A percentile compares a stretch with the other conserved stretches of the same genome.
Evolutionary conservation across 2,888 invertebrate genomes (phyloP).

Genomic region (Lasioglossum pauxillum): DNA sequence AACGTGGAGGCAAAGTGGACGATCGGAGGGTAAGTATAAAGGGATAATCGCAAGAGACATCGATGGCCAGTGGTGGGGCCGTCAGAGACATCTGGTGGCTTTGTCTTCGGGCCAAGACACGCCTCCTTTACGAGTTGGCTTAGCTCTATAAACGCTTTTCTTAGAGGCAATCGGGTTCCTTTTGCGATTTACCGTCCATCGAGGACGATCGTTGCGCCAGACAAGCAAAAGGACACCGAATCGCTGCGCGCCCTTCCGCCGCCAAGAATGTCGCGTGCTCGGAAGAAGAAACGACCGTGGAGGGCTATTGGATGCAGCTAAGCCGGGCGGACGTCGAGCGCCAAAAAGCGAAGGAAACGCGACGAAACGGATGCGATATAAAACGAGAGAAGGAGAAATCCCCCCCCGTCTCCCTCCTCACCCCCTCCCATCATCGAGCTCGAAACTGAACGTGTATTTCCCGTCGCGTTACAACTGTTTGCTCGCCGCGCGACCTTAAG

Average conservation of each 20-base stretch:
- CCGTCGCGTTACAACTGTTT: conserved; percentile 57
- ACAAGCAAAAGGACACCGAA: conserved; percentile 64
- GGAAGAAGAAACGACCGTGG: conserved; percentile 44
- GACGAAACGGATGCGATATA: conserved; percentile 30
- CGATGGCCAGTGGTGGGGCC: conserved; percentile 62
- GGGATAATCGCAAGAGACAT: conserved; percentile 76
- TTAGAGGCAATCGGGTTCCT: conserved; percentile 70
- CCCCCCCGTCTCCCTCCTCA: background rate
- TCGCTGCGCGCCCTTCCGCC: conserved; percentile 44
- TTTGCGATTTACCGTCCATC: conserved; percentile 74
- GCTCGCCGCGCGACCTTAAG: conserved; percentile 44
- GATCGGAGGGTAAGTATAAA: conserved; percentile 54
- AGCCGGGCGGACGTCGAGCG: conserved; percentile 21
- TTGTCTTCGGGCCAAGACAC: conserved; percentile 79
- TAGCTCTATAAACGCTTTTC: conserved; percentile 75
- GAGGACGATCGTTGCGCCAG: conserved; percentile 66
- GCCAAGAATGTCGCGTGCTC: conserved; percentile 60
- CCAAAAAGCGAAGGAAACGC: conserved; percentile 12
- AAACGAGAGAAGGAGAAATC: background rate
- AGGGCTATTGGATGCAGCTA: conserved; percentile 58
- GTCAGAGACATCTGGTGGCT: conserved; percentile 77
- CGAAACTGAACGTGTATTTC: conserved; percentile 56
- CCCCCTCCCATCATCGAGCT: background rate
- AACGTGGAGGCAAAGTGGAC: conserved; percentile 49
- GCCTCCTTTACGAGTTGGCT: conserved; percentile 75